These are phyloP conservation scores for Vulpes vulpes DNA, from an alignment of 2,113 vertebrate genomes.

Conservation along the genomic window DNA sequence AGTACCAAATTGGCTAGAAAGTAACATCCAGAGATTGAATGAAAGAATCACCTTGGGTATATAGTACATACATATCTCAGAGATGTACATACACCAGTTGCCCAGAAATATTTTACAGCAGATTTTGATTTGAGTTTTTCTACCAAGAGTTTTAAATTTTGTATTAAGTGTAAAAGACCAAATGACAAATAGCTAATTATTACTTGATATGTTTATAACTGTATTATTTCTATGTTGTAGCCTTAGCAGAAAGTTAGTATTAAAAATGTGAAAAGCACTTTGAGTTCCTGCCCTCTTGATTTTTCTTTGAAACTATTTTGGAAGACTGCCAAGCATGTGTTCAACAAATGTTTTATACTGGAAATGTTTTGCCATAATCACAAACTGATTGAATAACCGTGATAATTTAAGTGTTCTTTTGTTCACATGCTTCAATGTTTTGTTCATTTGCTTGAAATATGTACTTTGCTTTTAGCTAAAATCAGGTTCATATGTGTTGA, in stretches of 20 bases:
- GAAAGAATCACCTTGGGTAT: neutral
- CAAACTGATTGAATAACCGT: constrained; percentile 80
- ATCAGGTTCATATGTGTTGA: constrained; percentile 84
- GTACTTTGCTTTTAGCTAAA: constrained; percentile 81
- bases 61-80: neutral
- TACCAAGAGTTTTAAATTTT: constrained; percentile 38
- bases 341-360: constrained; percentile 84
- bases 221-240: neutral
- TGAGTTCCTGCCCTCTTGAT: constrained; percentile 68
- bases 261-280: constrained; percentile 56
- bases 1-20: neutral
- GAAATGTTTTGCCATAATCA: constrained; percentile 82
- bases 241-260: neutral
- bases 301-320: constrained; percentile 82
- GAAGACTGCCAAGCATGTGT: constrained; percentile 83
- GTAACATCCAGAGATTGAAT: neutral
- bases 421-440: constrained; percentile 81
- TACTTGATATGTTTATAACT: neutral
- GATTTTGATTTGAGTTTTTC: constrained; percentile 20
- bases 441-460: constrained; percentile 79
- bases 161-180: neutral
- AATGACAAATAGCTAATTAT: neutral
- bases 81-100: neutral
- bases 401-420: constrained; percentile 82
- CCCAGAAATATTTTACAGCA: neutral